Base-by-base conservation (phyloP, 1,140 invertebrate species). In the Euwallacea similis region DNA sequence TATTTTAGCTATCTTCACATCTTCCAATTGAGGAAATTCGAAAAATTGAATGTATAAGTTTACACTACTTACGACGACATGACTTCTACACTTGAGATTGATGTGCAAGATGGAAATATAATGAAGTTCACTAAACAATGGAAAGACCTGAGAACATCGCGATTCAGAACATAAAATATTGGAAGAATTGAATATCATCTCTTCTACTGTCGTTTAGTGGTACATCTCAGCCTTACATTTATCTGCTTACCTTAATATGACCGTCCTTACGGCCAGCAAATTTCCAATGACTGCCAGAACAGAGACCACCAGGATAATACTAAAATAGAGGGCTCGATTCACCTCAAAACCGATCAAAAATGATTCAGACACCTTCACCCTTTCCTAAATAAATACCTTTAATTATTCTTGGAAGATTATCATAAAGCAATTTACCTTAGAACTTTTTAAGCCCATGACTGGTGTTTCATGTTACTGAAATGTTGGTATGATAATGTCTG, bases 261-360 rank as follows among this genome's bases (percentile, higher is more conserved):
- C 76, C 8, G 76, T 73, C 53, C 69, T 63, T 61, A 80, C 76
- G 2, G 75, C 79, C 2, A 76, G 60, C 11, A 74, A 15, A 54
- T 80, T 80, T 43, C 76, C 79, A n/a, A 74, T 9, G n/a, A 77
- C 33, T 2, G 79, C 74, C 3, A 74, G 42, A 8, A 76, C 56
- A 9, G 68, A 58, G 42, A 78, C 55, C 11, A 74, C 16, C 21
- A 77, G 44, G 59, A 75, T 76, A 7, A 78, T 65, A 61, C 74
- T 73, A 69, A 67, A 75, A 43, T 72, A 66, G 43, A 72, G 41
- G 0, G 55, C n/a, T 54, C 59, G 42, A 15, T 72, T 66, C 3
- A 64, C 13, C 7, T 62, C 53, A 58, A 71, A 63, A 41, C 59
- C 69, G 6, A 55, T 47, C 4, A 71, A 42, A 2, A 58, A 13